Percentiles rank a stretch among this genome's conserved stretches.
Conservation (phyloP, 2,113 vertebrate species). For the Pygoscelis adeliae region DNA sequence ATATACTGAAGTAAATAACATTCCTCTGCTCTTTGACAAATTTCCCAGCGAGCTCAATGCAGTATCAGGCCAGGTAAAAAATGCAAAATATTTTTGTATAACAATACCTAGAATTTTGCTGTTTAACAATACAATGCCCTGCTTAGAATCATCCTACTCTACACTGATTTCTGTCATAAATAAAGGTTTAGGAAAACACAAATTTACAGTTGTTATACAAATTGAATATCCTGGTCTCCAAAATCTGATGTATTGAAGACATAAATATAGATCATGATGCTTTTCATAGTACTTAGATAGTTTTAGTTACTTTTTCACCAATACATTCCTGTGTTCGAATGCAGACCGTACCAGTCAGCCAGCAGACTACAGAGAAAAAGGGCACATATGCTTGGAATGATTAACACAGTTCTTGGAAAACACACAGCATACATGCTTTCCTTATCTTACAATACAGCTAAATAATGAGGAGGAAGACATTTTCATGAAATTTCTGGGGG, state of each 20-base stretch:
- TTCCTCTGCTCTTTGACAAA: background rate
- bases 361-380: background rate
- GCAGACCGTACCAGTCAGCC: background rate
- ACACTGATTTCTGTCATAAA: background rate
- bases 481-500: background rate
- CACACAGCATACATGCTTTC: background rate
- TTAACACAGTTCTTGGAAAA: constrained; percentile 14
- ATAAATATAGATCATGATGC: background rate
- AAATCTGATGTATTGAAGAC: background rate
- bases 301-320: background rate
- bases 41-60: background rate
- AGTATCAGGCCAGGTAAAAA: background rate
- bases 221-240: background rate
- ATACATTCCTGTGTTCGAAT: background rate
- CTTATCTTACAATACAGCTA: constrained; percentile 1
- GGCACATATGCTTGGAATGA: background rate
- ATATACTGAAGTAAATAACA: background rate
- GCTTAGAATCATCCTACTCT: background rate
- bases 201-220: background rate
- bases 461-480: background rate
- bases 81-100: background rate
- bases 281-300: background rate
- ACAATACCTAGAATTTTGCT: background rate
- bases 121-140: background rate
- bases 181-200: background rate